Conservation (phyloP, 2,113 vertebrate genomes). For the Mirounga angustirostris region DNA sequence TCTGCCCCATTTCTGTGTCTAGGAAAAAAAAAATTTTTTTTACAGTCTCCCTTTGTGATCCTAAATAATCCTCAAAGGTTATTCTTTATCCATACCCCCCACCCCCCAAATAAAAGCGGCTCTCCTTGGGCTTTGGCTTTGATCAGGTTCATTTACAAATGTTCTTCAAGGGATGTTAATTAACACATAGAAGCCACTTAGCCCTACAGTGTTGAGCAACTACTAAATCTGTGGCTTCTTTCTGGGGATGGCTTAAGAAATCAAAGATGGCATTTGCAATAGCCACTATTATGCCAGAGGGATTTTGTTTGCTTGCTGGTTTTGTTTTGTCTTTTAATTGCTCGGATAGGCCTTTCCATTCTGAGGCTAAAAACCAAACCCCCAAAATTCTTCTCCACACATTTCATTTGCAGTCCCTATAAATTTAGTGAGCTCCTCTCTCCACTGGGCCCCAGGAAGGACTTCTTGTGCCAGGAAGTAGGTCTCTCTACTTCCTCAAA, state of each 20-base stretch:
- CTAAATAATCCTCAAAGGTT: slow-evolving; percentile 44
- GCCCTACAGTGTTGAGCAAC: not conserved
- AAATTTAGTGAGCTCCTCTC: not conserved
- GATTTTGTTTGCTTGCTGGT: not conserved
- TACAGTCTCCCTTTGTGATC: not conserved
- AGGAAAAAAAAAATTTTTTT: not conserved
- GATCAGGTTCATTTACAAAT: not conserved
- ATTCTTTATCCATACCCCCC: not conserved
- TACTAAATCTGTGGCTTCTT: not conserved
- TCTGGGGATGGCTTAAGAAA: not conserved
- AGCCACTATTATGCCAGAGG: not conserved
- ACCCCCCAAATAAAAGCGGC: not conserved
- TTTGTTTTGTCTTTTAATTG: not conserved
- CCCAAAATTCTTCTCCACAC: not conserved
- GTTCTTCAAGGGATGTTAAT: not conserved
- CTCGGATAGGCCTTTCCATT: not conserved
- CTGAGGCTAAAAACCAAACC: not conserved
- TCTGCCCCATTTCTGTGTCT: not conserved
- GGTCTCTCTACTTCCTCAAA: not conserved
- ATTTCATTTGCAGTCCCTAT: not conserved
- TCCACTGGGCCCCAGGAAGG: not conserved
- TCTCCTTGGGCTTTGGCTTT: not conserved
- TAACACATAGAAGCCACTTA: not conserved
- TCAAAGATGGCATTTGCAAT: not conserved
- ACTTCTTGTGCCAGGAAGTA: not conserved